A percentile compares a stretch with the other conserved stretches of the same genome.
These are phyloP conservation scores for Calidris pygmaea DNA, from an alignment of 2,113 vertebrate species.

Conservation along the genomic window DNA sequence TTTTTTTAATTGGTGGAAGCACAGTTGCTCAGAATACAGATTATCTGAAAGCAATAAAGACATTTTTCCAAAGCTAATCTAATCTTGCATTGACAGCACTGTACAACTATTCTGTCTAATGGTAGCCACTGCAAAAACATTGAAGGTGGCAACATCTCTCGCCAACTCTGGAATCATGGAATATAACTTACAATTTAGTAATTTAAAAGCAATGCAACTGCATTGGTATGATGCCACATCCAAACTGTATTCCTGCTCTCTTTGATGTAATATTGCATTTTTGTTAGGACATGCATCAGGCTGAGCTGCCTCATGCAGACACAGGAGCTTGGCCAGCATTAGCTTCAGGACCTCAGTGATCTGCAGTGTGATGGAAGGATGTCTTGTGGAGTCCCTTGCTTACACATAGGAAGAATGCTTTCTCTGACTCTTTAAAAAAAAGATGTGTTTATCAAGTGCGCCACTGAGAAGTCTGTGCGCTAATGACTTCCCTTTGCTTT, in stretches of 20 bases:
- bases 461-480: background rate
- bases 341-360: background rate
- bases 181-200: background rate
- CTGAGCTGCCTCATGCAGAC: background rate
- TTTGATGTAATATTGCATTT: background rate
- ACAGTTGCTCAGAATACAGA: background rate
- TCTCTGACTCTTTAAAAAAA: background rate
- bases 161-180: background rate
- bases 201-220: background rate
- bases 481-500: slow-evolving; percentile 1
- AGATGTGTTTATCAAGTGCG: background rate
- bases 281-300: background rate
- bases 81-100: background rate
- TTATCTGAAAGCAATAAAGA: background rate
- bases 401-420: background rate
- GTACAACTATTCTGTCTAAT: background rate
- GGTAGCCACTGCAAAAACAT: background rate
- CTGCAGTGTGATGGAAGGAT: background rate
- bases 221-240: background rate
- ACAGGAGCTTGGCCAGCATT: background rate
- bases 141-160: background rate
- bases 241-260: background rate
- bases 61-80: slow-evolving; percentile 1
- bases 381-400: background rate
- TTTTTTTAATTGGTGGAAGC: background rate